Base-by-base conservation (phyloP, 2,113 vertebrate species). In the Coptodon bakossiorum region DNA sequence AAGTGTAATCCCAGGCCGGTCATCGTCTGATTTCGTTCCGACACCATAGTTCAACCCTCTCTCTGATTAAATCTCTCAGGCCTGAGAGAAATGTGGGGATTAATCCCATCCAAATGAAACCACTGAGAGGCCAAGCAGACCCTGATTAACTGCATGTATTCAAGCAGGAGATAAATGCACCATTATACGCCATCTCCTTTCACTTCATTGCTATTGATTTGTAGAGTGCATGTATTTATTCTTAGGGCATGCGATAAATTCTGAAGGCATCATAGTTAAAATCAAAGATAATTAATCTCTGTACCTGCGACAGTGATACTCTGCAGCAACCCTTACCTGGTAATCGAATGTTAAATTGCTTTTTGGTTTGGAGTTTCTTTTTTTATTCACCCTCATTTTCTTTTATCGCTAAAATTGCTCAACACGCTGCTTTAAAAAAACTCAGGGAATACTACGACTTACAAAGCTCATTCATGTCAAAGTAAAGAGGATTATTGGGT, bases 31-130 rank as follows among this genome's bases (percentile, higher is more conserved):
- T 91, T 89, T 90, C 87, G 22, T 86, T 82, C 80, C 6, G 19
- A 27, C 84, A 68, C 48, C 57, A 36, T 36, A 83, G 78, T 59
- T 93, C 89, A 93, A 91, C 92, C 87, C 92, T 90, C 88, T 91
- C 59, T 80, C 54, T 78, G 90, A 95, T 93, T 93, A 94, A 95
- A 91, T 95, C 89, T 88, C 82, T 84, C 83, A 57, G 84, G 89
- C 57, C 68, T 63, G 89, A 68, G 82, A 92, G 88, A 87, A 89
- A 91, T 85, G 89, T 85, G 87, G 50, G 73, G 81, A 88, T 94
- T 94, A 95, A 94, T 95, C 89, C 90, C 85, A 86, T 86, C 86
- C 87, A 94, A 94, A 94, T 93, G 89, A 94, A 93, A 93, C 92
- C 89, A 90, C 50, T 27, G 73, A 93, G 85, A 93, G 88, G 81